A percentile compares a stretch with the other conserved stretches of the same genome.
Conservation (phyloP, 2,888 invertebrate species). For the Boloria euphrosyne region DNA sequence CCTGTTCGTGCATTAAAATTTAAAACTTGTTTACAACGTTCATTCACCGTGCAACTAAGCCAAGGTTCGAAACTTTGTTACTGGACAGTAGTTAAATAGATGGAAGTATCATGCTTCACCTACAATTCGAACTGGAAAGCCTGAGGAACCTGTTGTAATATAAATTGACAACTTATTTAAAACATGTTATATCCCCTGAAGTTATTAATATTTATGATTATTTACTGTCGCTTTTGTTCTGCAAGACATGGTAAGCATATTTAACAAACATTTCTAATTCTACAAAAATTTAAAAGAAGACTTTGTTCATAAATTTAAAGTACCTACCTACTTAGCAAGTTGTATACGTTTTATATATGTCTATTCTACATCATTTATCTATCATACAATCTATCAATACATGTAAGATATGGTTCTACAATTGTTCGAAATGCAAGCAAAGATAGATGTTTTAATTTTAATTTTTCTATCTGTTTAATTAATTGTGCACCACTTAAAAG, state of each 20-base stretch:
- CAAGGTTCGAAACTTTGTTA: constrained; percentile 61
- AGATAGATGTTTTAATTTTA: too few species aligned
- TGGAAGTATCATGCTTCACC: constrained; percentile 58
- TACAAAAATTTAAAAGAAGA: neutral
- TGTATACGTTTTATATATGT: too few species aligned
- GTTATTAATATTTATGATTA: constrained; percentile 44
- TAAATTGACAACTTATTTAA: constrained; percentile 35
- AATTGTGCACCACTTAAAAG: too few species aligned
- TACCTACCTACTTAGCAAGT: neutral
- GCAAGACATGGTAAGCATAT: constrained; percentile 48
- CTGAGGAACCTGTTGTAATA: constrained; percentile 52
- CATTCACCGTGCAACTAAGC: constrained; percentile 63
- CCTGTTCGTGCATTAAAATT: constrained; percentile 72
- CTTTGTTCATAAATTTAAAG: neutral
- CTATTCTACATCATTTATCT: too few species aligned
- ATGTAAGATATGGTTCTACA: too few species aligned
- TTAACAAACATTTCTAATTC: constrained; percentile 9
- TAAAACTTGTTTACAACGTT: constrained; percentile 73
- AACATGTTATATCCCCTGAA: constrained; percentile 38
- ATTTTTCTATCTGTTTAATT: too few species aligned
- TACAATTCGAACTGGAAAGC: constrained; percentile 65
- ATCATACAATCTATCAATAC: too few species aligned
- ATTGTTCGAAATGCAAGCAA: too few species aligned
- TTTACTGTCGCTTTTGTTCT: constrained; percentile 41
- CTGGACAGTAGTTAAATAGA: constrained; percentile 70